Percentiles rank a stretch among this genome's conserved stretches.
These are phyloP conservation scores for Catotricha subobsoleta DNA, from an alignment of 2,888 invertebrate species.

Conservation along the genomic window DNA sequence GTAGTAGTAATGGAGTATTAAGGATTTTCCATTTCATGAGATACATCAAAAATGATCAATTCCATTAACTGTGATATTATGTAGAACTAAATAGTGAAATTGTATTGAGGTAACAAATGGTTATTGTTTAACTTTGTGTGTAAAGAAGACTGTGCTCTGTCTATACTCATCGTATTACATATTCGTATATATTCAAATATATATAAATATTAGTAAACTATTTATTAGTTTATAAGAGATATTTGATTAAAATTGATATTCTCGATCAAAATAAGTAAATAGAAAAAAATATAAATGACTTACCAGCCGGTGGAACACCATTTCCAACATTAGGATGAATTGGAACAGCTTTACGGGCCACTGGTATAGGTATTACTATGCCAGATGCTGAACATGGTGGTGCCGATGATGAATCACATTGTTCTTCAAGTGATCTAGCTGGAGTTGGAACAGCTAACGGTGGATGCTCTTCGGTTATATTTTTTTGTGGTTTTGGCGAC, in stretches of 20 bases:
- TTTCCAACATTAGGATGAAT: constrained; percentile 30
- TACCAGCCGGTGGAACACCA: constrained; percentile 2
- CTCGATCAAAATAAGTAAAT: background rate
- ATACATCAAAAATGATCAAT: background rate
- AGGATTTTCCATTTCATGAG: background rate
- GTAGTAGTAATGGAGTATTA: background rate
- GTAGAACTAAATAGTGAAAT: too few relatives aligned
- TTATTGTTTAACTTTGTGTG: too few relatives aligned
- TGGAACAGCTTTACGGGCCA: constrained; percentile 30
- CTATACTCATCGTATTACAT: too few relatives aligned
- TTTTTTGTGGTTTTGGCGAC: constrained; percentile 24
- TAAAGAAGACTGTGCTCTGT: too few relatives aligned
- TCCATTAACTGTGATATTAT: background rate
- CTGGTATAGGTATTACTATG: constrained; percentile 22
- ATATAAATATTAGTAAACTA: too few relatives aligned
- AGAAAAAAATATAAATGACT: background rate
- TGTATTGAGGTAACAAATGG: too few relatives aligned
- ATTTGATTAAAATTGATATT: background rate
- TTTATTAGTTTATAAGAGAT: background rate
- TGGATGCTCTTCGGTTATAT: constrained; percentile 17
- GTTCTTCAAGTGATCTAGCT: constrained; percentile 30
- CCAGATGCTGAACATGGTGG: constrained; percentile 37
- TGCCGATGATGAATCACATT: constrained; percentile 43
- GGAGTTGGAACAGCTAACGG: constrained; percentile 27
- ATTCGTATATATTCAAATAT: too few relatives aligned